A percentile compares a stretch with the other conserved stretches of the same genome.
Conservation (phyloP, 2,113 vertebrate species). For the Toxotes chatareus region DNA sequence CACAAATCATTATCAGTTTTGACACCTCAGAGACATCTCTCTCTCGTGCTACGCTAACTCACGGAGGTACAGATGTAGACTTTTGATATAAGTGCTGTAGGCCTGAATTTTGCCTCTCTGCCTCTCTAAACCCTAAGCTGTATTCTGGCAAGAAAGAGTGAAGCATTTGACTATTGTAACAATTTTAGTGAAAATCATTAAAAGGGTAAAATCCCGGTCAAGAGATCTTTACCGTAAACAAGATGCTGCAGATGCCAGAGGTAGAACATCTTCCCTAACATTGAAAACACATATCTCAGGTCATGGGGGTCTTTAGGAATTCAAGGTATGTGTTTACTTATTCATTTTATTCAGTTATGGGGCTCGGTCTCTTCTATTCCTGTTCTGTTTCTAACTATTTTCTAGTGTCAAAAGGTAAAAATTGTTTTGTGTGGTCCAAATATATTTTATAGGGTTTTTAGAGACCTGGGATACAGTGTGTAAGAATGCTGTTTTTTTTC, state of each 20-base stretch:
- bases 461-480: background rate
- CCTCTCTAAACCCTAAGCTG: background rate
- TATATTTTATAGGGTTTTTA: background rate
- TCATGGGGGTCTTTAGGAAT: background rate
- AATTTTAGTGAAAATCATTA: constrained; percentile 52
- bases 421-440: background rate
- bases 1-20: constrained; percentile 51
- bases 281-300: background rate
- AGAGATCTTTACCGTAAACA: constrained; percentile 2
- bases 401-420: background rate
- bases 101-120: constrained; percentile 15
- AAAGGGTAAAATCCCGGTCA: constrained; percentile 18
- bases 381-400: background rate
- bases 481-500: background rate
- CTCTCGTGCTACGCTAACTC: constrained; percentile 10
- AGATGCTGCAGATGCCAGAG: constrained; percentile 1
- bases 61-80: constrained; percentile 25
- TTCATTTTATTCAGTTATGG: background rate
- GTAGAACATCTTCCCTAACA: constrained; percentile 1
- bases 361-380: background rate
- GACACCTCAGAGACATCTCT: constrained; percentile 41
- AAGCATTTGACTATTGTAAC: constrained; percentile 29
- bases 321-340: background rate
- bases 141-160: background rate
- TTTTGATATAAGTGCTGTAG: constrained; percentile 48